A percentile compares a stretch with the other conserved stretches of the same genome.
These are phyloP conservation scores for Struthidea cinerea DNA, from an alignment of 2,113 vertebrate species.

Conservation along the genomic window DNA sequence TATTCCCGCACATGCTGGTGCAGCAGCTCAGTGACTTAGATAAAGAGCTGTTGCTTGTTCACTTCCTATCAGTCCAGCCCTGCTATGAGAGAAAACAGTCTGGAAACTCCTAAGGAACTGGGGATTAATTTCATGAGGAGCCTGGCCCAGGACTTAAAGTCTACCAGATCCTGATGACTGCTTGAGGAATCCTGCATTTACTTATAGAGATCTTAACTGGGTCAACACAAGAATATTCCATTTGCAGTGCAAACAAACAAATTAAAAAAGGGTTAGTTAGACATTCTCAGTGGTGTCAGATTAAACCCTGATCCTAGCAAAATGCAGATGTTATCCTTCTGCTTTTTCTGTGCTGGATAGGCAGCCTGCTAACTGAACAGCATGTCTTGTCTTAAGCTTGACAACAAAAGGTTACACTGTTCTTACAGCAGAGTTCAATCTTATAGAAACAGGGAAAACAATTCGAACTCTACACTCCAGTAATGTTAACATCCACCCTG, in stretches of 20 bases:
- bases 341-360: not conserved
- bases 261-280: not conserved
- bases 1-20: accelerated
- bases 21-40: slow-evolving; percentile 3
- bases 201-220: not conserved
- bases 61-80: not conserved
- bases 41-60: not conserved
- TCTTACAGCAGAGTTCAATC: not conserved
- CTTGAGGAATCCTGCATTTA: not conserved
- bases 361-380: not conserved
- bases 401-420: not conserved
- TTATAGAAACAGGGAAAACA: accelerated
- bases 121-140: not conserved
- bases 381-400: not conserved
- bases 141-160: not conserved
- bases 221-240: not conserved
- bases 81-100: slow-evolving; percentile 9
- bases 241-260: not conserved
- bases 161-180: not conserved
- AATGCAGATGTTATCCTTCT: not conserved
- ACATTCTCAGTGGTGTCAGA: not conserved
- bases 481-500: not conserved
- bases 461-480: not conserved
- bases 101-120: not conserved
- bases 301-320: not conserved